Percentiles rank a stretch among this genome's conserved stretches.
phyloP scores from a whole-genome alignment of 2,888 invertebrate species.

The Melanostoma mellinum region DNA sequence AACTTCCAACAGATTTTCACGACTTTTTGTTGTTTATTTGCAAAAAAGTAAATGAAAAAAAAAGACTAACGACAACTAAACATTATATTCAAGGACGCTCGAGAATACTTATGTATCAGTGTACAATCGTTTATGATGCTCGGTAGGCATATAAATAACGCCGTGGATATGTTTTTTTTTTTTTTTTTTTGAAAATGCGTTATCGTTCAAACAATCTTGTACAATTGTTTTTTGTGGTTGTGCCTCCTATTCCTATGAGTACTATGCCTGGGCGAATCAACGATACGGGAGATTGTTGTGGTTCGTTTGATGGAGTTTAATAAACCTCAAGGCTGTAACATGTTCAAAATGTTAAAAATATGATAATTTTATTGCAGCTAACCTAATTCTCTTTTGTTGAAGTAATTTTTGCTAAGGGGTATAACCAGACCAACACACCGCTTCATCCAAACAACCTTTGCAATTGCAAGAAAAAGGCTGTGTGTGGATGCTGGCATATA shows the following conservation, averaged over 20 bases:
- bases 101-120: constrained; percentile 5
- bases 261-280: neutral
- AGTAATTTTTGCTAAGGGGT: neutral
- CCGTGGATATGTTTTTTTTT: neutral
- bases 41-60: neutral
- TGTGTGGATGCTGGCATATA: too few species aligned
- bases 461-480: too few species aligned
- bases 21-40: constrained; percentile 1
- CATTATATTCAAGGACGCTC: constrained; percentile 29
- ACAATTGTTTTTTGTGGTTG: constrained; percentile 21
- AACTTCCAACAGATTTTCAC: constrained; percentile 27
- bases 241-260: neutral
- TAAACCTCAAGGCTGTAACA: constrained; percentile 54
- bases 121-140: constrained; percentile 15
- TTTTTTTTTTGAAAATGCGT: constrained; percentile 4
- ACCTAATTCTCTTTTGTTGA: constrained; percentile 52
- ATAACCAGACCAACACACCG: too few species aligned
- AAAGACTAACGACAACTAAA: constrained; percentile 11
- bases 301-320: constrained; percentile 27
- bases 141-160: constrained; percentile 10
- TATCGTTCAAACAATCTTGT: constrained; percentile 43
- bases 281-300: constrained; percentile 33
- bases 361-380: constrained; percentile 51
- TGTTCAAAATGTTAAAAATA: constrained; percentile 57
- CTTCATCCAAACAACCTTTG: too few species aligned